Conservation (phyloP, 2,113 vertebrate genomes). For the Chlamydotis undulata region DNA sequence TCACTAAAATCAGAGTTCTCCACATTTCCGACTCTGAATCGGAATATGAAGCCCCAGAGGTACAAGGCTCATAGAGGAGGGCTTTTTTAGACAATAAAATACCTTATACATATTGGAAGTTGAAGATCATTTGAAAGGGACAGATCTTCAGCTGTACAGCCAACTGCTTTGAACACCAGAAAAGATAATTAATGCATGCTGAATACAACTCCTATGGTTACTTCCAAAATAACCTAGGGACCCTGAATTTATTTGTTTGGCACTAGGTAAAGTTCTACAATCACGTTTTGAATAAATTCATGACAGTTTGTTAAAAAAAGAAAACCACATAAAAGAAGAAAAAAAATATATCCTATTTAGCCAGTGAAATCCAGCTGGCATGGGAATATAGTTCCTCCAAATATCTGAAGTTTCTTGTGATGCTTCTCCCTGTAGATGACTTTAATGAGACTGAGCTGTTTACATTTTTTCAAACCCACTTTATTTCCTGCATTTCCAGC, state of each 20-base stretch:
- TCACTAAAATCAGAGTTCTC: not conserved
- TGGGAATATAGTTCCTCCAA: not conserved
- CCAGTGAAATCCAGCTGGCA: not conserved
- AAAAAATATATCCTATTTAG: not conserved
- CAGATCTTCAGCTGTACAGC: not conserved
- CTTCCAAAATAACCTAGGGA: not conserved
- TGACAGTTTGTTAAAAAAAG: not conserved
- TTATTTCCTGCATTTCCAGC: not conserved
- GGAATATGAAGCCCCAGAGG: not conserved
- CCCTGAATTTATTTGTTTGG: not conserved
- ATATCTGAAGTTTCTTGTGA: not conserved
- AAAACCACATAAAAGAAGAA: not conserved
- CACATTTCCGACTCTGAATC: not conserved
- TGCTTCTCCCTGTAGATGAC: not conserved
- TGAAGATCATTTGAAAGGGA: not conserved
- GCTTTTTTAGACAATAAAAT: not conserved
- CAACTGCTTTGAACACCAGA: not conserved
- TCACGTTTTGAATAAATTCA: not conserved
- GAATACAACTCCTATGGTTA: not conserved
- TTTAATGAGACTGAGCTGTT: not conserved
- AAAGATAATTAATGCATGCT: not conserved
- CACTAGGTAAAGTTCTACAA: not conserved
- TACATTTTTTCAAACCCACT: slow-evolving; percentile 4
- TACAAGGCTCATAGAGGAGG: not conserved
- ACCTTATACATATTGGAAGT: not conserved